Percentiles rank a stretch among this genome's conserved stretches.
phyloP scores from a whole-genome alignment of 1,140 invertebrate genomes.

The Coenobita brevimanus region DNA sequence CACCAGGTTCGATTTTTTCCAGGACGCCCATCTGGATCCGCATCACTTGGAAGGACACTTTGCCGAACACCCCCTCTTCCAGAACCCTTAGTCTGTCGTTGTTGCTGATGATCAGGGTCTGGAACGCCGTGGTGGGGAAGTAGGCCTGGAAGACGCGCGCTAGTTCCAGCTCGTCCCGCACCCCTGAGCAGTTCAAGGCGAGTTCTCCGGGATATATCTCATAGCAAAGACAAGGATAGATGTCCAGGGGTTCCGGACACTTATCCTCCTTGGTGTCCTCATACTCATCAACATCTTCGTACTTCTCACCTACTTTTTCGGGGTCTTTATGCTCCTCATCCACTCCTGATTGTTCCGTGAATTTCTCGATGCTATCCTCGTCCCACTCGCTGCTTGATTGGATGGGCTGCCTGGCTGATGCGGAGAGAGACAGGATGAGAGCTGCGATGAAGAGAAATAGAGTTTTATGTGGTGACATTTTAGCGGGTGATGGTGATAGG shows the following conservation, averaged over 20 bases:
- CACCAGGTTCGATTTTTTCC: background rate
- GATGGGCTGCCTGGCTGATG: too few species aligned
- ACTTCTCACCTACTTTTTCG: too few species aligned
- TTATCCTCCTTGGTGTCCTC: background rate
- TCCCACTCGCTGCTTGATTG: too few species aligned
- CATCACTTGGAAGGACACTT: background rate
- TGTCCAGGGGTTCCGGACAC: background rate
- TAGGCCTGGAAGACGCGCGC: background rate
- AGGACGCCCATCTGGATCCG: background rate
- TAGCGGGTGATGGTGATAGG: too few species aligned
- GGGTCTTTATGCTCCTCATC: background rate
- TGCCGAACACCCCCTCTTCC: background rate
- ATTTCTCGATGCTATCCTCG: too few species aligned
- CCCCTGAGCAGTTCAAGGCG: background rate
- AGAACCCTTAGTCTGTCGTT: background rate
- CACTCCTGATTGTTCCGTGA: too few species aligned
- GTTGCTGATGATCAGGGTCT: background rate
- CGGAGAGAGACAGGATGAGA: too few species aligned
- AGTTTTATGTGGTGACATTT: too few species aligned
- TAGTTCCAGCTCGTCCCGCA: constrained; percentile 1
- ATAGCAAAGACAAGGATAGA: background rate
- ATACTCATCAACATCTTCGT: background rate
- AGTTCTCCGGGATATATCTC: background rate
- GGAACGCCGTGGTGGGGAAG: constrained; percentile 9
- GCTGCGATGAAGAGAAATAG: too few species aligned